phyloP scores from a whole-genome alignment of 2,888 invertebrate genomes.

The Tenthredo amoena region DNA sequence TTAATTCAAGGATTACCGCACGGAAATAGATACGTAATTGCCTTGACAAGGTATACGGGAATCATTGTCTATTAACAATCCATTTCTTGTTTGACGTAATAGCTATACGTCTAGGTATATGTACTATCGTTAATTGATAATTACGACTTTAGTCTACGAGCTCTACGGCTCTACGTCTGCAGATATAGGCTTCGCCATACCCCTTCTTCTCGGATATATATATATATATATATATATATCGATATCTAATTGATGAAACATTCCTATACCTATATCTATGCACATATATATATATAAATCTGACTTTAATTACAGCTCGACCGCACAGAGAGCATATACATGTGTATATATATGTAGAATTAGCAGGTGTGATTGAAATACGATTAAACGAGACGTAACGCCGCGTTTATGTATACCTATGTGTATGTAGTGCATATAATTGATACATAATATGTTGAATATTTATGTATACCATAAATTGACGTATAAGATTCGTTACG shows the following conservation, averaged over 20 bases:
- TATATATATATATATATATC: background rate
- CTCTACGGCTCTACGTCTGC: background rate
- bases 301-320: background rate
- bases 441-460: no score
- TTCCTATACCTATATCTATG: background rate
- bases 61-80: background rate
- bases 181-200: background rate
- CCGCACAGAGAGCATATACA: background rate
- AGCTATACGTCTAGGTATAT: background rate
- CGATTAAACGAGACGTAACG: background rate
- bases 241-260: background rate
- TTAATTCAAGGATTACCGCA: background rate
- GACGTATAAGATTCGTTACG: no score
- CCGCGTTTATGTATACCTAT: background rate
- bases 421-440: no score
- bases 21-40: background rate
- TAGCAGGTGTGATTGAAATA: background rate
- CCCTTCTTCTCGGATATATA: background rate
- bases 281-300: background rate
- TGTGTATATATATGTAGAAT: background rate
- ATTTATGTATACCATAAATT: no score
- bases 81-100: background rate
- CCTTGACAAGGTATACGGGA: background rate
- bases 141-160: background rate
- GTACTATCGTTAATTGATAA: background rate